Conservation (phyloP, 2,113 vertebrate species). For the Nannospalax galili region DNA sequence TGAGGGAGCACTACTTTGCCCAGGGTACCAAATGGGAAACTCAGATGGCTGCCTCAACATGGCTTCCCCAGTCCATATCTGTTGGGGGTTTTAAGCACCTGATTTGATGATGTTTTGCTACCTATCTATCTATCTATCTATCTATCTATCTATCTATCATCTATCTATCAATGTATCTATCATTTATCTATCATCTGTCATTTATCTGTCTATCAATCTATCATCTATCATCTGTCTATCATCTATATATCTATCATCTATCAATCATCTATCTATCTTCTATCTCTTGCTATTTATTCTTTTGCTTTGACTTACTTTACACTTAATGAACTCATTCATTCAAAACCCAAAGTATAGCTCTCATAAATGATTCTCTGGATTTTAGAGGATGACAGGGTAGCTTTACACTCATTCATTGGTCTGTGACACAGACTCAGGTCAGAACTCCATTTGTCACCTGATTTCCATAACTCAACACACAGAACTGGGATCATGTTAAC, state of each 20-base stretch:
- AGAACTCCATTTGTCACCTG: background rate
- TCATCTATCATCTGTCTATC: background rate
- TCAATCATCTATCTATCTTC: background rate
- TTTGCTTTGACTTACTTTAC: background rate
- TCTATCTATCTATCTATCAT: background rate
- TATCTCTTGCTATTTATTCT: background rate
- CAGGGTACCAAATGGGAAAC: background rate
- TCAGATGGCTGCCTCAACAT: background rate
- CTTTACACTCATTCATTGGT: background rate
- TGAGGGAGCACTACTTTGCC: background rate
- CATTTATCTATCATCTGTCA: background rate
- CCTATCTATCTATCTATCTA: background rate
- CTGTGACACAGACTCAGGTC: background rate
- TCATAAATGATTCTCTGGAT: background rate
- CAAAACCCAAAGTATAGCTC: background rate
- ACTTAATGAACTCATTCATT: background rate
- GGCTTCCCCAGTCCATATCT: background rate
- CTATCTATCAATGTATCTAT: background rate
- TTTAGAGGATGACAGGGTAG: background rate
- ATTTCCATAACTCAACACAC: background rate
- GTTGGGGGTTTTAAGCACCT: background rate
- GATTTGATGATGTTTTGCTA: background rate
- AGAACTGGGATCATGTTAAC: background rate
- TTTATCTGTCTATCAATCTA: background rate
- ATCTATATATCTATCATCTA: background rate